A percentile compares a stretch with the other conserved stretches of the same genome.
Conservation (phyloP, 2,113 vertebrate genomes). For the Athene noctua region DNA sequence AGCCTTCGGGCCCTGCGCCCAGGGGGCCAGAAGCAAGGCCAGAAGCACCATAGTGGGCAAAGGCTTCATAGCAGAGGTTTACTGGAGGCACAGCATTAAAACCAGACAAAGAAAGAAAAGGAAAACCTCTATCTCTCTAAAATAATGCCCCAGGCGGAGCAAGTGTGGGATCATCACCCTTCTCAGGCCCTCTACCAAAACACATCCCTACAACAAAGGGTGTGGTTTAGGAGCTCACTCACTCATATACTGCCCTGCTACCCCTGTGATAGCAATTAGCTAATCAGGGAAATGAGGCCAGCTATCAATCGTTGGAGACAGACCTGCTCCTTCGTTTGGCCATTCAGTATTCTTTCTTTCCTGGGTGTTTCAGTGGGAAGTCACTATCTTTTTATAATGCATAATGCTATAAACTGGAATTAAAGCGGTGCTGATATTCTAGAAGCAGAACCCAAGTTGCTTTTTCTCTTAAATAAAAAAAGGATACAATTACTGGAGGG, state of each 20-base stretch:
- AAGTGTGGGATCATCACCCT: background rate
- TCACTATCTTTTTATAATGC: background rate
- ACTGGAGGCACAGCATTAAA: background rate
- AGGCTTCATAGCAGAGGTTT: background rate
- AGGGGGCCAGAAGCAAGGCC: background rate
- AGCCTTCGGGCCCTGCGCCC: background rate
- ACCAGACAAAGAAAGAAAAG: rapidly evolving
- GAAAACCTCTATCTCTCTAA: rapidly evolving
- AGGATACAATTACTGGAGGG: background rate
- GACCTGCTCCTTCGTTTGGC: background rate
- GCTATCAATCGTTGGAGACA: background rate
- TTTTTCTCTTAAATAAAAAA: background rate
- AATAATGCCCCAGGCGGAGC: background rate
- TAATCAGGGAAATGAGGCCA: background rate
- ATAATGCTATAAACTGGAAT: background rate
- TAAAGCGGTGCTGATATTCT: background rate
- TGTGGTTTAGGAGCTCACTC: rapidly evolving
- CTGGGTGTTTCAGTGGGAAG: background rate
- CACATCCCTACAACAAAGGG: rapidly evolving
- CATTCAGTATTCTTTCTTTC: background rate
- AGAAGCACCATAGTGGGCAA: background rate
- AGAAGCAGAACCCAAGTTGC: background rate
- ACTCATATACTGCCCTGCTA: background rate
- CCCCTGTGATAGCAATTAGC: slow-evolving; percentile 7
- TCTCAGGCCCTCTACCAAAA: background rate